phyloP scores from a whole-genome alignment of 1,140 invertebrate genomes.

The Diorhabda elongata region DNA sequence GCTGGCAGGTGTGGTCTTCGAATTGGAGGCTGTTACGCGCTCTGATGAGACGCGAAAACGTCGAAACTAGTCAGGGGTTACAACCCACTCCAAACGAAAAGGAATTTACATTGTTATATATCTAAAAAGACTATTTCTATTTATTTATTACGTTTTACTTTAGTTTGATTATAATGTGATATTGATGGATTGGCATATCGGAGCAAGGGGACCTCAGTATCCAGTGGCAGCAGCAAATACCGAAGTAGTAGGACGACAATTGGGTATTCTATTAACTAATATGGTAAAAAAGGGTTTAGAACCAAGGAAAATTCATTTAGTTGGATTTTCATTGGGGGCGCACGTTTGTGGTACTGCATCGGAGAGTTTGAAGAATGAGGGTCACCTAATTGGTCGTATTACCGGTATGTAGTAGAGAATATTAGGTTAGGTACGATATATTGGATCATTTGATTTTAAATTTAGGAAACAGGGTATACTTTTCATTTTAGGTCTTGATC shows the following conservation, averaged over 20 bases:
- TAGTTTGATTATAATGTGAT: slow-evolving; percentile 59
- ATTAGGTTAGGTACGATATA: background rate
- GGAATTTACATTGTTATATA: no score
- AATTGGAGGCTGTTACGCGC: no score
- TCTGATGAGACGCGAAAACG: no score
- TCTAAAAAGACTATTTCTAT: no score
- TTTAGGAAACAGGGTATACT: background rate
- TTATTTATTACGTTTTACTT: slow-evolving; percentile 27
- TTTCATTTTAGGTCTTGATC: slow-evolving; percentile 55
- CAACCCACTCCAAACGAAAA: no score
- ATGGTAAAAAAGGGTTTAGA: slow-evolving; percentile 51
- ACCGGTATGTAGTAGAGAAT: slow-evolving; percentile 50
- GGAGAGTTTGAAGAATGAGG: slow-evolving; percentile 54
- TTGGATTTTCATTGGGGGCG: slow-evolving; percentile 76
- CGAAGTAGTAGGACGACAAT: slow-evolving; percentile 57
- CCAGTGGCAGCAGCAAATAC: slow-evolving; percentile 62
- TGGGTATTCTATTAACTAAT: slow-evolving; percentile 56
- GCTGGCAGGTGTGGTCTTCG: no score
- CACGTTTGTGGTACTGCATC: slow-evolving; percentile 72
- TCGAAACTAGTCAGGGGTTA: no score
- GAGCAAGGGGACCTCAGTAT: slow-evolving; percentile 62
- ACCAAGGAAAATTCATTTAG: slow-evolving; percentile 58
- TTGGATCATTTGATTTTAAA: background rate
- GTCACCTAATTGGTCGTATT: slow-evolving; percentile 62
- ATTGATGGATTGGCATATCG: slow-evolving; percentile 61